Conservation (phyloP, 2,797 vertebrate genomes). For the Lepilemur ruficaudatus region DNA sequence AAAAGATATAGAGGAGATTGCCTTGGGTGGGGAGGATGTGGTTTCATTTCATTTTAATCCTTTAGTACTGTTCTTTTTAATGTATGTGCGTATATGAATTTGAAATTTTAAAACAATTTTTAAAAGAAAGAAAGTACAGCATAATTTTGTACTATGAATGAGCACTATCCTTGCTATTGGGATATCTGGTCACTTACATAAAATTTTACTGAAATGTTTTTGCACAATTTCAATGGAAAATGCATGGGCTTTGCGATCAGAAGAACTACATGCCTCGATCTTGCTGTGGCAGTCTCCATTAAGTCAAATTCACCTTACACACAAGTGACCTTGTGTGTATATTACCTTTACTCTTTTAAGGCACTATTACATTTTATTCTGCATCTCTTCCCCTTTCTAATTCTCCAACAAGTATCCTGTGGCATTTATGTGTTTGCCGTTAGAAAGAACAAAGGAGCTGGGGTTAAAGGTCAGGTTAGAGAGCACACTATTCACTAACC, state of each 20-base stretch:
- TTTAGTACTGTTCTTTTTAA: not conserved
- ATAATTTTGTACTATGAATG: rapidly evolving
- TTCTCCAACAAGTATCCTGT: not conserved
- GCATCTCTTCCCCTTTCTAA: no score
- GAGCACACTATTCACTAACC: not conserved
- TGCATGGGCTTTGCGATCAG: not conserved
- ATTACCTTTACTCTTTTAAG: not conserved
- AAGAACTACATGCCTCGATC: not conserved
- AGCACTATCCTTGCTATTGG: not conserved
- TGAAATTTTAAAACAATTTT: not conserved
- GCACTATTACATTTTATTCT: rapidly evolving
- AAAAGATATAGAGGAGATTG: not conserved
- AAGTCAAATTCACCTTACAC: not conserved
- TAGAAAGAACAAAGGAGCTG: not conserved
- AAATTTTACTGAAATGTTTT: not conserved
- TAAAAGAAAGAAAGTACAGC: not conserved
- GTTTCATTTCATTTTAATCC: not conserved
- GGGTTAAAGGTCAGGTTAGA: not conserved
- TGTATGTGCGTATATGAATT: not conserved
- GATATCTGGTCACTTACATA: no score
- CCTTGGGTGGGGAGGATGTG: no score
- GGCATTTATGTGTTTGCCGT: not conserved
- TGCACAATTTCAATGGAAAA: not conserved
- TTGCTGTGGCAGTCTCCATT: not conserved
- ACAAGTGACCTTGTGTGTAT: no score